Evolutionary conservation across 2,113 vertebrate genomes (phyloP), one percentile per base, ranked within the genome.

Genomic region (Microcebus jonahi): DNA sequence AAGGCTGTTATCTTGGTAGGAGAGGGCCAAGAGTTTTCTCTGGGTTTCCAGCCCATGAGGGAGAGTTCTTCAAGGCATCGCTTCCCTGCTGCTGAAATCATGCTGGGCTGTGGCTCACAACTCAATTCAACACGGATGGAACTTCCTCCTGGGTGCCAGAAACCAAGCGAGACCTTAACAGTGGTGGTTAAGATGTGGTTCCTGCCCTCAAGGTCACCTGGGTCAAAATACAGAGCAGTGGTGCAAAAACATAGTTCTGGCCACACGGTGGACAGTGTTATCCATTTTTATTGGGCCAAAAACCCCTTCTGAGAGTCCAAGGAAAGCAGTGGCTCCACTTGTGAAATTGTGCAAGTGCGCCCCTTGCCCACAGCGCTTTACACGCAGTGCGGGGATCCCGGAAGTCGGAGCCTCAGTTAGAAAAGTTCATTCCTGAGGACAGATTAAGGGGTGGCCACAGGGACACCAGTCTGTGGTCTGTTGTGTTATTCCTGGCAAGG

Each of bases 1-100:
- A 83, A 87, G 87, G 79, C 93, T 97, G 96, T 92, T 97, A 95
- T 96, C 97, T 97, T 55, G 29, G 53, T 70, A 81, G 50, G 65
- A 89, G 84, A 84, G 27, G 79, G 95, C 95, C 86, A 93, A 95
- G 68, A 85, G 63, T 87, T 91, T 87, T 80, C 85, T 94, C 70
- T 85, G 68, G 61, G 55, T 96, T 96, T 96, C 86, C 71, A 96
- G 91, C 57, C 73, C 39, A 42, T 9, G n/a, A 82, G 25, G 80
- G 94, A 95, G 63, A 94, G 34, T 50, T 83, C 83, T 94, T 82
- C 63, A 90, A 82, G 96, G 79, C 87, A 63, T 75, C 0, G 0
- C 68, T 94, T 50, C 53, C 70, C 89, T 29, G 85, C 63, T 95
- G 80, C 87, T 97, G 94, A 91, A 92, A 89, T 96, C 95, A 95